These are phyloP conservation scores for Sebastes melanostomus DNA, from an alignment of 2,797 vertebrate genomes.

Conservation along the genomic window DNA sequence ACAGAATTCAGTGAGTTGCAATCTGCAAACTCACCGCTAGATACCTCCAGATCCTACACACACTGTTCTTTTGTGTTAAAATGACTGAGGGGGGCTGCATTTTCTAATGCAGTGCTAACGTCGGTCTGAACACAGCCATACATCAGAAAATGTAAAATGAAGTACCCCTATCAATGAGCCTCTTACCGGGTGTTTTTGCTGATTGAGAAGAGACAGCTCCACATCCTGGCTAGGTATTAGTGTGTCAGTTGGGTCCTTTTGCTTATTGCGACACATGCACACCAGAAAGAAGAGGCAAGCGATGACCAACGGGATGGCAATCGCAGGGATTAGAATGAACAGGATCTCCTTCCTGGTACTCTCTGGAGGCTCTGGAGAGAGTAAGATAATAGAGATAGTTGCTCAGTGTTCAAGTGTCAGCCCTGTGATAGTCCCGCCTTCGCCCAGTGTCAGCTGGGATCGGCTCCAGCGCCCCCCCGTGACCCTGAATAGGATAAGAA, in stretches of 20 bases:
- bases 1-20: too few relatives aligned
- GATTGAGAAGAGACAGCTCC: slow-evolving; percentile 92
- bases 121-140: neutral
- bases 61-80: neutral
- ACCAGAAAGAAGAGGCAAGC: slow-evolving; percentile 97
- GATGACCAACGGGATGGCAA: slow-evolving; percentile 92
- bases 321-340: slow-evolving; percentile 94
- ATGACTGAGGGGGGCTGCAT: neutral
- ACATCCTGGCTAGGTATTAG: slow-evolving; percentile 91
- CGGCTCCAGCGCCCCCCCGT: too few relatives aligned
- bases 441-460: too few relatives aligned
- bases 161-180: neutral
- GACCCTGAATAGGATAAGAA: too few relatives aligned
- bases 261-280: slow-evolving; percentile 96
- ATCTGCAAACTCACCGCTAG: neutral
- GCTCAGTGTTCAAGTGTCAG: neutral
- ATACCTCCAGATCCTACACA: neutral
- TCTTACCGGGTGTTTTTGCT: slow-evolving; percentile 89
- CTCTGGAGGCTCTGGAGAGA: slow-evolving; percentile 85
- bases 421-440: neutral
- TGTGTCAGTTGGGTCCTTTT: slow-evolving; percentile 86
- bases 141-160: neutral
- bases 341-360: slow-evolving; percentile 93
- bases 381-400: neutral
- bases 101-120: neutral